Evolutionary conservation across 2,888 invertebrate genomes (phyloP), one percentile per base, ranked within the genome.

Genomic region (Caradrina clavipalpis): DNA sequence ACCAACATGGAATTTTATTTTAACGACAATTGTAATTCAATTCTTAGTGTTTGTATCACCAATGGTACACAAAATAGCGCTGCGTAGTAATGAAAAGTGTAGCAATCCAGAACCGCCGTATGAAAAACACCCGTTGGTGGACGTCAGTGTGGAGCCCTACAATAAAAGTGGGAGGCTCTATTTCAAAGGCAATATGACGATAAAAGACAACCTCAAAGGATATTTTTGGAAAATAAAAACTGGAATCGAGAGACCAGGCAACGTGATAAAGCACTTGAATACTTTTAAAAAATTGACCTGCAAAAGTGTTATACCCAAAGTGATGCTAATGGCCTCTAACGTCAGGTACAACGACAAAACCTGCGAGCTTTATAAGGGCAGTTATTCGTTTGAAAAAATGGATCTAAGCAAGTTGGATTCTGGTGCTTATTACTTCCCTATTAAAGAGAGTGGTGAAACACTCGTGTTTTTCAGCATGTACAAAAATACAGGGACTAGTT

Each of bases 321-420:
- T 89, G 8, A 17, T 85, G 1, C 58, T 87, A 1, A 49, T 64
- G 7, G 53, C 86, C 2, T 26, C 80, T 1, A 84, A 84, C n/a
- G 49, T 88, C 0, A 81, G 56, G 61, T 86, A 83, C 26, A 81
- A 89, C 58, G 72, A 78, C 3, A 82, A 83, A 39, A 73, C 81
- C 1, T 89, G 88, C 70, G 84, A 82, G 22, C 6, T 88, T 13
- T 85, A 64, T 47, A 88, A 87, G 72, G 88, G 89, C 5, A 69
- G 45, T 6, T 86, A 88, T 56, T 17, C 63, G 1, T 86, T 88
- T 74, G 74, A 80, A 51, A 81, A 81, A 66, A 39, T 89, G 15
- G 88, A 89, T 68, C 42, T 88, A 1, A 73, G 64, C 57, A 82
- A 79, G n/a, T 70, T 89, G 45, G 86, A 88, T 42, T 74, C 82